Evolutionary conservation across 2,797 vertebrate genomes (phyloP), one percentile per base, ranked within the genome.

Genomic region (Centroberyx gerrardi): DNA sequence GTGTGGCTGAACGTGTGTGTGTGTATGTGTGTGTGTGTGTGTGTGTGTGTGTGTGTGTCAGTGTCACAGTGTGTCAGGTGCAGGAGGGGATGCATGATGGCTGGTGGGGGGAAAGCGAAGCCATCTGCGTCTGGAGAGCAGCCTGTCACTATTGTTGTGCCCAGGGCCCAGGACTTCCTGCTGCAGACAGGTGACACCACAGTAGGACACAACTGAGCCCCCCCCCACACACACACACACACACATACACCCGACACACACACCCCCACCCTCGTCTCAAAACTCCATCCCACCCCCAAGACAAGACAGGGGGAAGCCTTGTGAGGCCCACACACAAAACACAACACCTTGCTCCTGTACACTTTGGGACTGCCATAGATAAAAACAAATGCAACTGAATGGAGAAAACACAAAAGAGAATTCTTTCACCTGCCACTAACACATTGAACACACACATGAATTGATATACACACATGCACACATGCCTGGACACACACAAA

Each of bases 141-240:
- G 94, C 96, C 91, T 97, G 97, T 98, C 97, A 97, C 96, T 96
- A 97, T 95, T 94, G 92, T 91, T 93, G 91, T 87, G 88, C 84
- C 86, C 90, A 67, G 90, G 89, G 76, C 93, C 92, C 91, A 90
- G 90, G 92, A 90, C 92, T 89, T 91, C 89, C 86, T 92, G 91
- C 90, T 91, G 90, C 83, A 93, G 94, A 95, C 95, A 95, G 95
- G 94, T 96, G 94, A 95, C 94, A 95, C 93, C 93, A 88, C 93
- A 92, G 93, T 93, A 81, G 94, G 93, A 92, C 90, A 95, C 91
- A 92, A 91, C 88, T 64, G 48, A 46, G 62, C 80, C 88, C 82
- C 83, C 83, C 78, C 49, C 54, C 27, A 62, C 63, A 7, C 40
- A 72, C 72, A 61, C 52, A 48, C 61, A 62, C 53, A 46, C 59